Evolutionary conservation across 2,113 vertebrate species (phyloP).

Genomic region (Murina feae): DNA sequence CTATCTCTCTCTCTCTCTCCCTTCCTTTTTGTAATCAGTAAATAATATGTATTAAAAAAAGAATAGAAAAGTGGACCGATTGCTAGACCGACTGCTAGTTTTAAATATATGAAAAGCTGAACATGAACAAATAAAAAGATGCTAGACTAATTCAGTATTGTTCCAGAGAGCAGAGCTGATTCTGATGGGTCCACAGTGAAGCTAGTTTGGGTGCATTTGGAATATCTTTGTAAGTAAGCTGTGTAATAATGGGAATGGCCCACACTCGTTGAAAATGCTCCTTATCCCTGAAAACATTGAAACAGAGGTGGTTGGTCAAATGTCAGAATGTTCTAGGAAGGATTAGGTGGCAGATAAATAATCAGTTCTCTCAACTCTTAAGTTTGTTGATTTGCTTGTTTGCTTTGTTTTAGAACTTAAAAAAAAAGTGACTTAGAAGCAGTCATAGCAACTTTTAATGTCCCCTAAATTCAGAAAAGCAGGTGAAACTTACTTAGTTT

Average conservation of each 20-base stretch:
- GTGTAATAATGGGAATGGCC: neutral
- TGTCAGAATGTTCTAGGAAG: constrained; percentile 10
- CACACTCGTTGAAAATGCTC: neutral
- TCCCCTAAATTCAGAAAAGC: constrained; percentile 17
- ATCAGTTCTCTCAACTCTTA: neutral
- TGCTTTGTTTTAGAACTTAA: neutral
- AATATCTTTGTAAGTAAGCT: neutral
- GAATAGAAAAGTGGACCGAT: neutral
- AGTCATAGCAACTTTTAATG: neutral
- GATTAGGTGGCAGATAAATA: neutral
- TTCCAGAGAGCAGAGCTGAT: neutral
- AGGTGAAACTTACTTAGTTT: neutral
- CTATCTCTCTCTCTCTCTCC: too few species aligned
- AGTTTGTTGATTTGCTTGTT: constrained; percentile 3
- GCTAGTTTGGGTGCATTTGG: neutral
- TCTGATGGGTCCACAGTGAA: neutral
- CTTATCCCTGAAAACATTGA: constrained; percentile 20
- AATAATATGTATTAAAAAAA: neutral
- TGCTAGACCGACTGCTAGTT: neutral
- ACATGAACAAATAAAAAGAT: neutral
- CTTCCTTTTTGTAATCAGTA: too few species aligned
- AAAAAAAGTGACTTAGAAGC: neutral
- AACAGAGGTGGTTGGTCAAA: neutral
- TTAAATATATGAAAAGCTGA: constrained; percentile 24
- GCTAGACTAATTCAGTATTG: neutral